These are phyloP conservation scores for Tolmerus cingulatus DNA, from an alignment of 2,888 invertebrate species.

Conservation along the genomic window DNA sequence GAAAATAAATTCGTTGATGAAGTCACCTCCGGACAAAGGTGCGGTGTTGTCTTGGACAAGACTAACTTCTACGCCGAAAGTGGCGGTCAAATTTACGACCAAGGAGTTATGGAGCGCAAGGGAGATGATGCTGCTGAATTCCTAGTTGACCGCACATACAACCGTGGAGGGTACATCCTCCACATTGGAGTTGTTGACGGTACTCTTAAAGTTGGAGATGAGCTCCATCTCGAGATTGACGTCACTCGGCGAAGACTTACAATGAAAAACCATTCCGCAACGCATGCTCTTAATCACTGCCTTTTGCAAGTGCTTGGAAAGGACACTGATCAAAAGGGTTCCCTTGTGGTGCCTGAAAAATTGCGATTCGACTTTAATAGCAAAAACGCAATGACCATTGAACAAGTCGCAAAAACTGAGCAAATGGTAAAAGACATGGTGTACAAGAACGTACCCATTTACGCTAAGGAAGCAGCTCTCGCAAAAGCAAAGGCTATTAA, in stretches of 20 bases:
- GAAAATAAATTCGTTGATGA: constrained; percentile 86
- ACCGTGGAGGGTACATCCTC: constrained; percentile 94
- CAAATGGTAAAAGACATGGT: constrained; percentile 80
- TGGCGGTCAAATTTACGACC: constrained; percentile 98
- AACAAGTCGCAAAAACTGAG: constrained; percentile 89
- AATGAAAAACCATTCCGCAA: constrained; percentile 99
- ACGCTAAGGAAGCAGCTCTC: constrained; percentile 85
- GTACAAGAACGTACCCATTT: constrained; percentile 79
- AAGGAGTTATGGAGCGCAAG: constrained; percentile 86
- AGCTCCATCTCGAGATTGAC: constrained; percentile 82
- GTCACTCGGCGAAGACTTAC: constrained; percentile 82
- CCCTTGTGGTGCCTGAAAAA: constrained; percentile 95
- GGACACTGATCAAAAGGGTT: constrained; percentile 95
- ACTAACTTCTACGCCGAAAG: constrained; percentile 99
- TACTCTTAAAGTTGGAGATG: constrained; percentile 83
- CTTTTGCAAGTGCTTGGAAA: constrained; percentile 87
- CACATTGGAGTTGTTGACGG: constrained; percentile 93
- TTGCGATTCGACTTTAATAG: constrained; percentile 97
- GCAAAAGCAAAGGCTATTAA: constrained; percentile 88
- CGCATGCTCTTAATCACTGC: constrained; percentile 95
- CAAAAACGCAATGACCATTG: constrained; percentile 87
- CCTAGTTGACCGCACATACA: constrained; percentile 90
- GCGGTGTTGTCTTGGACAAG: constrained; percentile 88
- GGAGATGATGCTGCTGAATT: constrained; percentile 90
- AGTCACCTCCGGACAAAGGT: constrained; percentile 85